Evolutionary conservation across 2,888 invertebrate genomes (phyloP), one percentile per base, ranked within the genome.

Genomic region (Sisyra nigra): DNA sequence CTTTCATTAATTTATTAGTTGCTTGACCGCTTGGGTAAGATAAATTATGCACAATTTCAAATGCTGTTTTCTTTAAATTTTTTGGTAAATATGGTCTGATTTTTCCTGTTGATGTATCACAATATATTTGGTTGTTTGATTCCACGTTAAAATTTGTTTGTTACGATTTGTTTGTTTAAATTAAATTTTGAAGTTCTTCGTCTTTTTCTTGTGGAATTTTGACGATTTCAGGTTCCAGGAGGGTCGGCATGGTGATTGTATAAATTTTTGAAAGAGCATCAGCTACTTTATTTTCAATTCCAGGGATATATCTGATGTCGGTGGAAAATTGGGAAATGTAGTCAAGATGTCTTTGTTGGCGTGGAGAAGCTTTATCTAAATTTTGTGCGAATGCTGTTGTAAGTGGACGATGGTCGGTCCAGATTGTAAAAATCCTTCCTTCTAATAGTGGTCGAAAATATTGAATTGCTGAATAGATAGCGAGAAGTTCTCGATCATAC

Each of bases 31-130:
- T 52, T 1, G 52, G 50, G 35, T 51, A 49, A 0, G 49, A 47
- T 5, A 51, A 44, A 10, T 37, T 29, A 34, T 53, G 52, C 0
- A 53, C 11, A 2, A 9, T 17, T 9, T 51, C 24, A 41, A 55
- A 52, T 1, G 48, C 46, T n/a, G n/a, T 39, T 24, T 41, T 32
- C n/a, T 54, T 44, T 2, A 53, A 46, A 9, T 14, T 1, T 5
- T 19, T 9, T 10, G 53, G 49, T 2, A 54, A 37, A 32, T 47
- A 54, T 8, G 53, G 52, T 13, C 53, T 37, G 1, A 49, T 45
- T 0, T 17, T 18, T 5, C 41, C 44, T 6, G 38, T 41, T 5
- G 50, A 42, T 4, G 48, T 43, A 40, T 53, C 51, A 40, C 52
- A 53, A 17, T 45, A 44, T 13, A 4, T 2, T 13, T 6, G 40